A percentile compares a stretch with the other conserved stretches of the same genome.
These are phyloP conservation scores for Bergia sp. DNA, from an alignment of 92 coral and sea anemone genomes.

Conservation along the genomic window DNA sequence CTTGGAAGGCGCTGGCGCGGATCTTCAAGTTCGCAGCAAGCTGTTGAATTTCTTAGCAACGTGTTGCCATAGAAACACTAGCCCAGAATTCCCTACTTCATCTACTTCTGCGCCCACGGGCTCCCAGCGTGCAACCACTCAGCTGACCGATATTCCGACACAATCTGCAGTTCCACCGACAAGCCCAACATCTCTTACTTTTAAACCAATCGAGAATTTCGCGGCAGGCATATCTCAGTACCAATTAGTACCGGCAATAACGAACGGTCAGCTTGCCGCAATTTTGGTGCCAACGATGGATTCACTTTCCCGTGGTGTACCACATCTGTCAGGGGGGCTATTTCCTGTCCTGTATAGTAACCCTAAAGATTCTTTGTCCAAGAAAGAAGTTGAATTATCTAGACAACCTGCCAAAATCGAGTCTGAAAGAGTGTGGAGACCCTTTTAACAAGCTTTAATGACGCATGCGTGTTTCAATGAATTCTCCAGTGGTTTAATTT, in stretches of 20 bases:
- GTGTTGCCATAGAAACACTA: conserved; percentile 60
- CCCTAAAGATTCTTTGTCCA: conserved; percentile 16
- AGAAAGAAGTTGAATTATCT: background rate
- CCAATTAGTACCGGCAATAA: conserved; percentile 48
- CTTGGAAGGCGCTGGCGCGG: conserved; percentile 69
- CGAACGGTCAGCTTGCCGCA: conserved; percentile 56
- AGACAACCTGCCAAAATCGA: conserved; percentile 32
- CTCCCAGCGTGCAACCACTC: background rate
- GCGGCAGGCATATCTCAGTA: conserved; percentile 38
- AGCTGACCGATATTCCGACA: background rate
- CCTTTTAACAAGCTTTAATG: conserved; percentile 3
- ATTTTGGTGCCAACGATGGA: conserved; percentile 55
- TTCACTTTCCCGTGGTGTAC: conserved; percentile 37
- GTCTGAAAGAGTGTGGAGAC: conserved; percentile 37
- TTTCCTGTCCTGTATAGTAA: conserved; percentile 41
- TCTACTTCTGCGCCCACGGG: conserved; percentile 4
- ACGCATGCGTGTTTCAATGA: background rate
- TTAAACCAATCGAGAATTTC: conserved; percentile 42
- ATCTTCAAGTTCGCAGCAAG: conserved; percentile 59
- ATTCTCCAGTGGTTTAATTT: background rate
- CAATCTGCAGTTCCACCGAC: conserved; percentile 35
- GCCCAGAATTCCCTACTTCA: conserved; percentile 31
- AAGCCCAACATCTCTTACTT: conserved; percentile 27
- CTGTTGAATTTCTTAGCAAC: conserved; percentile 72
- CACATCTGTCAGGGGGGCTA: conserved; percentile 5